phyloP scores from a whole-genome alignment of 2,113 vertebrate genomes.

The Alligator mississippiensis region DNA sequence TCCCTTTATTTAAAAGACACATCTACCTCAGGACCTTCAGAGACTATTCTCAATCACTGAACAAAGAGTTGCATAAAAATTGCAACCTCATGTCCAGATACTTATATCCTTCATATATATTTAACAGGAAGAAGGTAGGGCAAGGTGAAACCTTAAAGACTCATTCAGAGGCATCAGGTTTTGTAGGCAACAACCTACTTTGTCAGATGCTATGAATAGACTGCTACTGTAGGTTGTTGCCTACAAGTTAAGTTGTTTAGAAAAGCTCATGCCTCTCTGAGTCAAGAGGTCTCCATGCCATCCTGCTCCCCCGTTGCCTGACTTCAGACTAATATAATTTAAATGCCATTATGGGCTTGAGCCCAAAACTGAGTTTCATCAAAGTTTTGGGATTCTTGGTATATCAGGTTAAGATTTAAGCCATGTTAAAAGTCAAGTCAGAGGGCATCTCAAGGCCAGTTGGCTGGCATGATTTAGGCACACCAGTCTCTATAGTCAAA shows the following conservation, averaged over 20 bases:
- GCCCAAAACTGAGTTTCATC: neutral
- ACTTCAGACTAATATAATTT: fast-evolving
- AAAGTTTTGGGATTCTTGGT: conserved; percentile 8
- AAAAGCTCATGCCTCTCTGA: too few species aligned
- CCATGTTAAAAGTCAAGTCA: neutral
- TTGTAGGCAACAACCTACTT: too few species aligned
- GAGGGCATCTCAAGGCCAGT: neutral
- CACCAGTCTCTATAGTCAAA: too few species aligned
- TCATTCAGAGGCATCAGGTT: too few species aligned
- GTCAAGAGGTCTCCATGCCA: too few species aligned
- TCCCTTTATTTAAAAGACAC: neutral
- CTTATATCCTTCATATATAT: neutral
- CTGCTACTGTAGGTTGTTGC: too few species aligned
- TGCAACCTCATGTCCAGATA: neutral
- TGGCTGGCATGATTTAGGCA: neutral
- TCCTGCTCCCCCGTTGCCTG: too few species aligned
- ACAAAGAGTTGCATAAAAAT: neutral
- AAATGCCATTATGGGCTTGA: neutral
- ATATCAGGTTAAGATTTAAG: neutral
- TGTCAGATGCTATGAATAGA: too few species aligned
- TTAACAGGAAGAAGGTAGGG: too few species aligned
- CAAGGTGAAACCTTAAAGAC: too few species aligned
- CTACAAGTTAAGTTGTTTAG: too few species aligned
- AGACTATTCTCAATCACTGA: neutral
- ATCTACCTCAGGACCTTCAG: neutral